These are phyloP conservation scores for Acanthoscelides obtectus DNA, from an alignment of 2,888 invertebrate genomes.

Conservation along the genomic window DNA sequence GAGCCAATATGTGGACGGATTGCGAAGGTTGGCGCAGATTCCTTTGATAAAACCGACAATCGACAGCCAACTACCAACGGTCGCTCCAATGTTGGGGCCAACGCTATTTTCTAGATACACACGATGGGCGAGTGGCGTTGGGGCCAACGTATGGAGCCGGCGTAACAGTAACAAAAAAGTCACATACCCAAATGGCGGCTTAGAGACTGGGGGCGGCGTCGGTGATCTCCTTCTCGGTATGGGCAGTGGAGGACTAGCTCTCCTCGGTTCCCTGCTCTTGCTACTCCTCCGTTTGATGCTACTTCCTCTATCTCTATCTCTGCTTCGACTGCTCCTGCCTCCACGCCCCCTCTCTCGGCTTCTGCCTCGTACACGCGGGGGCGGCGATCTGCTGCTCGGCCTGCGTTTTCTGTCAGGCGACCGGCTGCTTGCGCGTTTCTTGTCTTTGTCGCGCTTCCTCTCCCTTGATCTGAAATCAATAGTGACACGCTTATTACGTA, in stretches of 20 bases:
- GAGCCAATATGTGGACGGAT: no score
- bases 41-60: no score
- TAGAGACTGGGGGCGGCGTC: constrained; percentile 23
- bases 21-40: no score
- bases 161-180: no score
- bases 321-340: constrained; percentile 25
- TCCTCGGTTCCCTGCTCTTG: background rate
- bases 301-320: constrained; percentile 11
- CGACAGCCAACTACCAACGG: no score
- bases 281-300: constrained; percentile 26
- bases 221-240: constrained; percentile 25
- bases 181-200: constrained; percentile 7
- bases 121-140: no score
- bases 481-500: no score
- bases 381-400: constrained; percentile 35
- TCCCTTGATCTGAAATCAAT: constrained; percentile 1
- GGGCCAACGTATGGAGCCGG: no score
- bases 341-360: constrained; percentile 32
- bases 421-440: constrained; percentile 15
- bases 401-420: constrained; percentile 45
- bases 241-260: constrained; percentile 11
- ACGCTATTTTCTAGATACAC: no score
- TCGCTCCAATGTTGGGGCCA: no score
- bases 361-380: constrained; percentile 44
- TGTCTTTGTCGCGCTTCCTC: constrained; percentile 6